phyloP scores from a whole-genome alignment of 2,888 invertebrate species.

The Rhingia campestris region DNA sequence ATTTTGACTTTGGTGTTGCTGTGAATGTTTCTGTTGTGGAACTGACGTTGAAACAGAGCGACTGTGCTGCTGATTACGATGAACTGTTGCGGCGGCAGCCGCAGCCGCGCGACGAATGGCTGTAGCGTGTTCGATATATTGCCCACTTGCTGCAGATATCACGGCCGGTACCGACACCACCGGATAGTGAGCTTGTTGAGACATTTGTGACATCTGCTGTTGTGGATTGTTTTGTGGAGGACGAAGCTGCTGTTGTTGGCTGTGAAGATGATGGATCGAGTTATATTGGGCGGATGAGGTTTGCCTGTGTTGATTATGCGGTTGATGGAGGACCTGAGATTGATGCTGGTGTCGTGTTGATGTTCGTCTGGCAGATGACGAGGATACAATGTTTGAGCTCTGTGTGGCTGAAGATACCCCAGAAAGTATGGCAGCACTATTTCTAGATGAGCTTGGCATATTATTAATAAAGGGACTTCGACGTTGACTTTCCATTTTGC shows the following conservation, averaged over 20 bases:
- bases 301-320: conserved; percentile 75
- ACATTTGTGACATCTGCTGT: conserved; percentile 81
- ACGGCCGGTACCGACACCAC: conserved; percentile 75
- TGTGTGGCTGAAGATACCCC: conserved; percentile 67
- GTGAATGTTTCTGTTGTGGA: conserved; percentile 41
- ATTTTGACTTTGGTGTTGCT: conserved; percentile 76
- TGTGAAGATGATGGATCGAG: conserved; percentile 36
- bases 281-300: conserved; percentile 70
- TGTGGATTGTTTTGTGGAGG: conserved; percentile 78
- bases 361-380: conserved; percentile 69
- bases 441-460: conserved; percentile 86
- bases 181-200: conserved; percentile 81
- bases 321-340: conserved; percentile 69
- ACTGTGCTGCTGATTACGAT: conserved; percentile 30
- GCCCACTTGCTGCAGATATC: conserved; percentile 65
- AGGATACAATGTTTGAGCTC: conserved; percentile 55
- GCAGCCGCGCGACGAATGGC: conserved; percentile 71
- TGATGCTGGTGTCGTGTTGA: conserved; percentile 74
- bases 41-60: conserved; percentile 16
- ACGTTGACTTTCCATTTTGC: conserved; percentile 92
- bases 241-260: conserved; percentile 76
- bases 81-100: conserved; percentile 25
- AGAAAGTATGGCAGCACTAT: conserved; percentile 80
- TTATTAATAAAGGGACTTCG: conserved; percentile 93
- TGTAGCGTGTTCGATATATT: conserved; percentile 74